Evolutionary conservation across 2,113 vertebrate genomes (phyloP), one percentile per base, ranked within the genome.

Genomic region (Chaetura pelagica): DNA sequence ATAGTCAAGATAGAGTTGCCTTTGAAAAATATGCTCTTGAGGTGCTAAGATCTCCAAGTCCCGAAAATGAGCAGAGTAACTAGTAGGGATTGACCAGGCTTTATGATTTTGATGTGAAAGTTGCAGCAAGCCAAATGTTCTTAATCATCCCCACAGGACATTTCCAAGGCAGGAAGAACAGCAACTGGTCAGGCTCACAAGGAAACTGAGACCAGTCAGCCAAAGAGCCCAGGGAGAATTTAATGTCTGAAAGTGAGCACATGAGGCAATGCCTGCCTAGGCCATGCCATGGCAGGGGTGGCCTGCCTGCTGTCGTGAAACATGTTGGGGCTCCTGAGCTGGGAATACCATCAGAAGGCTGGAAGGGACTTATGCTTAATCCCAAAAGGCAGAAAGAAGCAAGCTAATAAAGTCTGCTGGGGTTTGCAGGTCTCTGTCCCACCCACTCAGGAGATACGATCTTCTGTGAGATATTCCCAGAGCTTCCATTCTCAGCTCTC

Each of bases 41-140:
- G 24, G 80, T 88, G 23, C 68, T 58, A 27, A 54, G 64, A 61
- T 84, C 35, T 68, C 24, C 1, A 16, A 61, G 22, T 78, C 49
- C 40, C 15, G 4, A 72, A 93, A 90, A 89, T 46, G 9, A 88
- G 21, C 52, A 64, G 52, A 34, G 15, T 55, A 7, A 0, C 30
- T 75, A 16, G 38, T 48, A 57, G 9, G 51, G 52, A 48, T 51
- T 74, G 58, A 75, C 29, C 48, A 68, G 38, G 24, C 10, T 66
- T 84, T 93, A 44, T 40, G 26, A 4, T 87, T 90, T 95, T 92
- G 54, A 87, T 78, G 27, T 55, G 42, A 89, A 94, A 84, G 84
- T 15, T 91, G 20, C 34, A 89, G 49, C n/a, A 82, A 85, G 9
- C 9, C 9, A 54, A 81, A 89, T 54, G 34, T 58, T 59, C n/a